Conservation (phyloP, 2,797 vertebrate genomes). For the Sebastes cheni region DNA sequence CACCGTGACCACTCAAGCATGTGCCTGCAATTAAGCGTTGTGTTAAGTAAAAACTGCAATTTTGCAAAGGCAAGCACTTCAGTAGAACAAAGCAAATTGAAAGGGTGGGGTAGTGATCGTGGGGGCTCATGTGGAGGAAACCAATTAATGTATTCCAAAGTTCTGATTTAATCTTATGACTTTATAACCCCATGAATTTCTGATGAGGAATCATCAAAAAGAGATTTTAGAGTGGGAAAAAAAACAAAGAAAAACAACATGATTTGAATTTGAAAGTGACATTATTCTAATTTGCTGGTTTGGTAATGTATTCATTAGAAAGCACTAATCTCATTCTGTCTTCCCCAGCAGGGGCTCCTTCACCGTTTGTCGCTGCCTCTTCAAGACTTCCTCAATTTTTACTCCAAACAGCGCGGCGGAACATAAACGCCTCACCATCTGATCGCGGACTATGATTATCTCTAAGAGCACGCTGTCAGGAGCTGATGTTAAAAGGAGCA, state of each 20-base stretch:
- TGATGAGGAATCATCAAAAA: not conserved
- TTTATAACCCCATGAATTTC: not conserved
- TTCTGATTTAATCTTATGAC: conserved; percentile 29
- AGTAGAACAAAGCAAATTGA: conserved; percentile 54
- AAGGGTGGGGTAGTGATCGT: not conserved
- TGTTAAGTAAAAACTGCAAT: conserved; percentile 78
- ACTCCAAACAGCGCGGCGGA: not conserved
- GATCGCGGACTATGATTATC: conserved; percentile 40
- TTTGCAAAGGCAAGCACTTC: conserved; percentile 71
- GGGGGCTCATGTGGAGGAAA: conserved; percentile 16
- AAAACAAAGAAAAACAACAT: not conserved
- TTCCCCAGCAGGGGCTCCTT: conserved; percentile 5
- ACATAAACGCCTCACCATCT: conserved; percentile 18
- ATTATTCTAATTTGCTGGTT: conserved; percentile 13
- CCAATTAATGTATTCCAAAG: conserved; percentile 8
- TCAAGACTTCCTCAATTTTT: conserved; percentile 3
- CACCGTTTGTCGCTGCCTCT: not conserved
- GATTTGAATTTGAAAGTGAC: conserved; percentile 21
- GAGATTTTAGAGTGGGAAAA: not conserved
- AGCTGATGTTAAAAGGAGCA: conserved; percentile 27
- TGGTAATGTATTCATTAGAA: conserved; percentile 7
- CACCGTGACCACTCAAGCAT: conserved; percentile 75
- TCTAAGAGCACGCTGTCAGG: conserved; percentile 40
- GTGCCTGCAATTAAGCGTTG: conserved; percentile 75
- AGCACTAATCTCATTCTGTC: conserved; percentile 8